Evolutionary conservation across 2,113 vertebrate genomes (phyloP), one percentile per base, ranked within the genome.

Genomic region (Coptodon bakossiorum): DNA sequence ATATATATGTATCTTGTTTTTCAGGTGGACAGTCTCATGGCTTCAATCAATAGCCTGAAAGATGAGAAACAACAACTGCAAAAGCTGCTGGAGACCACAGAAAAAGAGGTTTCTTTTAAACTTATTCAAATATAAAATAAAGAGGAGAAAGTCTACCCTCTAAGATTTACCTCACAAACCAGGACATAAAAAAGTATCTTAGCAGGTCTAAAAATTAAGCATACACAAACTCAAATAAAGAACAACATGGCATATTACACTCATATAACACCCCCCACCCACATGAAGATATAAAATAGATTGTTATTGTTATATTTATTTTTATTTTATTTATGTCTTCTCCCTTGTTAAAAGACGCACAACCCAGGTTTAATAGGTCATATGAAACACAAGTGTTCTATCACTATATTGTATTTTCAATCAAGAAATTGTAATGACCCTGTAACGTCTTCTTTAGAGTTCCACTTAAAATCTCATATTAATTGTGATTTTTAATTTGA

Each of bases 1-100:
- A n/a, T n/a, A n/a, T n/a, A n/a, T n/a, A n/a, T n/a, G n/a, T 29
- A 52, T 5, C 24, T 57, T 29, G 24, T 29, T 1, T 57, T 57
- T 29, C 54, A 57, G 54, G 7, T 0, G 24, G 54, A 29, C 6
- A 29, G 54, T 14, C 54, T 57, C 54, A 29, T 57, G 1, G 12
- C 12, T 57, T 57, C 24, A 12, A 57, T 0, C 2, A 29, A 29
- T 0, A 29, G 2, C 12, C 4, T 57, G 54, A 0, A 57, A 0
- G 54, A 29, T 57, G 54, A 8, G 0, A 29, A 57, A 0, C 2
- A 27, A 56, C 53, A 57, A 57, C 54, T 14, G 54, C 54, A 57
- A 57, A 1, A 27, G 54, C 56, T 57, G 4, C 24, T 57, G 56
- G 0, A 57, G 56, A 57, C 1, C 13, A 29, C 0, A 29, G 24